Conservation (phyloP, 2,797 vertebrate genomes). For the Syncerus caffer region DNA sequence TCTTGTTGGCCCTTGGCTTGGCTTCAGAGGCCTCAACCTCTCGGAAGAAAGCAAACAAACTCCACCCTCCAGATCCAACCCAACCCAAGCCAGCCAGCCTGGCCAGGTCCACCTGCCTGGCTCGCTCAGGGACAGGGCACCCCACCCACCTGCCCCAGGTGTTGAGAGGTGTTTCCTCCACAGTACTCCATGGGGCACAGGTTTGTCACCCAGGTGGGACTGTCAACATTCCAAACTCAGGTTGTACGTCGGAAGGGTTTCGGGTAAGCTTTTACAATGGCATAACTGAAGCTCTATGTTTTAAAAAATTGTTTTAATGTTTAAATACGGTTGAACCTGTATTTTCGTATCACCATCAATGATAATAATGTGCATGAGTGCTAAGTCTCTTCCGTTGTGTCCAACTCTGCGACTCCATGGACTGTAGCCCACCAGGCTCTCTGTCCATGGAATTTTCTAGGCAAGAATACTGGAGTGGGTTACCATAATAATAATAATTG, state of each 20-base stretch:
- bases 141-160: fast-evolving
- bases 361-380: background rate
- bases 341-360: background rate
- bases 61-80: background rate
- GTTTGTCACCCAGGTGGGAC: too few relatives aligned
- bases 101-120: fast-evolving
- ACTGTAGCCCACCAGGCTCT: background rate
- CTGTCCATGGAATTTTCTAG: background rate
- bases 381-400: background rate
- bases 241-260: background rate
- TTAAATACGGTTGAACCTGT: background rate
- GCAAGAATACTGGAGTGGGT: background rate
- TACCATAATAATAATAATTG: background rate
- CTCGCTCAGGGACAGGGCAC: background rate
- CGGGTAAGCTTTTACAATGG: background rate
- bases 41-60: background rate
- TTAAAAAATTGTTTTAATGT: background rate
- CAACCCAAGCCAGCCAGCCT: background rate
- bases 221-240: background rate
- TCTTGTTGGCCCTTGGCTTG: background rate
- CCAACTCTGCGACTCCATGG: background rate
- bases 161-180: background rate
- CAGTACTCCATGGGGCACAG: too few relatives aligned
- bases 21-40: background rate
- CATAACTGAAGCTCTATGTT: background rate